Base-by-base conservation (phyloP, 2,113 vertebrate species). In the Eira barbara region DNA sequence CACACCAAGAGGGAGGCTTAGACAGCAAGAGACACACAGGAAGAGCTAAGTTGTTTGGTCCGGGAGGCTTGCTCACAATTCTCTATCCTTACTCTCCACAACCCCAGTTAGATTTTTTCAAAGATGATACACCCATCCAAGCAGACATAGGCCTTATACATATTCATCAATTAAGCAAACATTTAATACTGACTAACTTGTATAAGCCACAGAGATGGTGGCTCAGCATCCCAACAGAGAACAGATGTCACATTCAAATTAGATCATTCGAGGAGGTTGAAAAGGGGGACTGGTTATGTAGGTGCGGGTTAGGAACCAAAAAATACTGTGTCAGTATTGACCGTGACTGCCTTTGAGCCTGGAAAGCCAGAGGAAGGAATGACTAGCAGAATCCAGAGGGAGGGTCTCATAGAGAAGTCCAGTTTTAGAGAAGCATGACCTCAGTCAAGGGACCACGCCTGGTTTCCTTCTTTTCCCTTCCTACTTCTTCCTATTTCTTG, bases 21-120 rank as follows among this genome's bases (percentile, higher is more conserved):
- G 76, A 57, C 36, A 21, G 1, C 15, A 14, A 42, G 34, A 49
- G 29, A n/a, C 65, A 63, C 4, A 0, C 4, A 0, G 0, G 74
- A 59, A 27, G 63, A 67, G 27, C 7, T 23, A 12, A 2, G 45
- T 59, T 47, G 6, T 55, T 14, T 31, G 76, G 57, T 59, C n/a
- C 42, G 31, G 23, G 18, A 14, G 67, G 73, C 12, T 63, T 29
- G 17, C 34, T 13, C 17, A 18, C 29, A 27, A 25, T 42, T 91
- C 49, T 83, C 59, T 91, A 6, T 17, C 42, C 29, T 34, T 88
- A 31, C 23, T 73, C 13, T 34, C 39, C 18, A 45, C 45, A 47
- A 49, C 29, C 0, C 76, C 29, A 34, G 15, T 9, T 86, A 73
- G 27, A 52, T 15, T 27, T 61, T 39, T 27, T 27, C 76, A 63